Conservation (phyloP, 2,797 vertebrate genomes). For the Acrossocheilus fasciatus region DNA sequence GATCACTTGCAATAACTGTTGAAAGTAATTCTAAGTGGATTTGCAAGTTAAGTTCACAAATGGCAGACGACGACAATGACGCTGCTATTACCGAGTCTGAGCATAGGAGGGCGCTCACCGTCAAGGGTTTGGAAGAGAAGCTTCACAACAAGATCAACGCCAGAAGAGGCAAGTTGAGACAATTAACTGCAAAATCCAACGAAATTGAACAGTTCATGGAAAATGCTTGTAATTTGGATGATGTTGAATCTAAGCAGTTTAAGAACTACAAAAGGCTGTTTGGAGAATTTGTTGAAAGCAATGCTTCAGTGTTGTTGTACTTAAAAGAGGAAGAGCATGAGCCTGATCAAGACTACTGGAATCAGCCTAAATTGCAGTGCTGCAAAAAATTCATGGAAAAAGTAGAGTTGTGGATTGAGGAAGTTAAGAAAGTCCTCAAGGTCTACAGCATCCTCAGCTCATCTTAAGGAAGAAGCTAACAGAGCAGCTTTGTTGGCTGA, state of each 20-base stretch:
- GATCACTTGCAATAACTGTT: not conserved
- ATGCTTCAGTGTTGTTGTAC: constrained; percentile 7
- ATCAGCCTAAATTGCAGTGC: constrained; percentile 14
- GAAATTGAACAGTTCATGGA: constrained; percentile 32
- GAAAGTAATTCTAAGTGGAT: not conserved
- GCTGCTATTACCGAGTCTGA: not conserved
- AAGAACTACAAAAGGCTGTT: not conserved
- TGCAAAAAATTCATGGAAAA: constrained; percentile 17
- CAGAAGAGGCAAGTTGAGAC: constrained; percentile 44
- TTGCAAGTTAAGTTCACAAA: not conserved
- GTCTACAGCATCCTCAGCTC: not conserved
- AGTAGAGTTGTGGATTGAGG: constrained; percentile 28
- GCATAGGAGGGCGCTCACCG: not conserved
- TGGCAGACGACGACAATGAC: not conserved
- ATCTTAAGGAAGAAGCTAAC: constrained; percentile 36
- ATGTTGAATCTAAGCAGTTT: not conserved
- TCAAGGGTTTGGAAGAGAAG: constrained; percentile 37
- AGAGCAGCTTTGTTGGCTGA: constrained; percentile 29
- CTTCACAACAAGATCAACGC: not conserved
- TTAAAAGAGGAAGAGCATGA: constrained; percentile 31
- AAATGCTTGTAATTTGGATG: not conserved
- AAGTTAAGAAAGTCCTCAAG: not conserved
- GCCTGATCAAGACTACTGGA: constrained; percentile 27
- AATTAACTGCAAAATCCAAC: constrained; percentile 41
- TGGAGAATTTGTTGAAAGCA: constrained; percentile 12